Base-by-base conservation (phyloP, 2,888 invertebrate species). In the Ennomos fuscantarius region DNA sequence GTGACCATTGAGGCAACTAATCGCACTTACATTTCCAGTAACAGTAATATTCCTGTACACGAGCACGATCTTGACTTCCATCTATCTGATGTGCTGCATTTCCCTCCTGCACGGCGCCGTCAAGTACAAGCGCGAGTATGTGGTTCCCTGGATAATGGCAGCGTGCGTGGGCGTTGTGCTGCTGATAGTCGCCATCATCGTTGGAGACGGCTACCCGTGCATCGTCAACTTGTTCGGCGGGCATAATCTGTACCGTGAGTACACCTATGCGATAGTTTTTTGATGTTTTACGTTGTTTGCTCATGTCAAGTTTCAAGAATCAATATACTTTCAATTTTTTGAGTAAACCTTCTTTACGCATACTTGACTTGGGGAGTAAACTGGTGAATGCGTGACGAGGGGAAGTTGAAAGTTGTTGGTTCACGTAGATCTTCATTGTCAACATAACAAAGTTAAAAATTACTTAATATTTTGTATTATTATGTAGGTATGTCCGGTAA, bases 41-140 rank as follows among this genome's bases (percentile, higher is more conserved):
- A 90, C 92, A 11, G 92, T 92, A 47, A 85, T 91, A 72, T 80
- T 92, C 66, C 74, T 93, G 32, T 92, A 92, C 70, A 86, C 89
- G 11, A 87, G 89, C 70, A 90, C 92, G 49, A 85, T 90, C 49
- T 74, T 90, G 56, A 89, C 87, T 5, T 82, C 88, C 5, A 81
- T 92, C 58, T 92, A 92, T 69, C 78, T 92, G 68, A 83, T 91
- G 83, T 88, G 89, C 76, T 91, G 90, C 65, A 85, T 92, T 61
- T 88, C 87, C 8, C 74, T 93, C 45, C 82, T 93, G 15, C 87
- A 91, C 74, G 93, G 93, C 36, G 92, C 92, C 1, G 84, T 92
- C 10, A 86, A 86, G 68, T 88, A 86, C 74, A 87, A 87, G 65
- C 83, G 88, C 44, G 90, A 89, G 66, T 92, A 89, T 69, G 81